Evolutionary conservation across 2,888 invertebrate species (phyloP), one percentile per base, ranked within the genome.

Genomic region (Microdon myrmicae): DNA sequence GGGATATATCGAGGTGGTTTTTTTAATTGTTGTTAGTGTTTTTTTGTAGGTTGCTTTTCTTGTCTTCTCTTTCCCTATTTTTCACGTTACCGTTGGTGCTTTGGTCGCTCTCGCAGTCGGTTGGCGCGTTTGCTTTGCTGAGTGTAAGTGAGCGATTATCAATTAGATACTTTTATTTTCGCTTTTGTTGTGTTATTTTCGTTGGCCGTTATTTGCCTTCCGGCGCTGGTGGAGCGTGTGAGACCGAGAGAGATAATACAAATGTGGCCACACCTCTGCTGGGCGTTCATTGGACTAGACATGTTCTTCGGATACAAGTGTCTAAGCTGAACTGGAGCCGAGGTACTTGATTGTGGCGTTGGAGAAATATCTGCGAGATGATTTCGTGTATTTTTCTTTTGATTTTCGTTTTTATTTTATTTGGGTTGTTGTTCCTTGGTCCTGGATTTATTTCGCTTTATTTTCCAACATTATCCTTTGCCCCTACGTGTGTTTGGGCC

Each of bases 211-310:
- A 8, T 26, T 38, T 13, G 2, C 28, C 19, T 23, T 47, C n/a
- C 20, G 12, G 7, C 10, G 38, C 19, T 45, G 39, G 41, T 45
- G 51, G 51, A 58, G 64, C 58, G 51, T 58, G 58, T 64, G 58
- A 64, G 64, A 64, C 64, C 58, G 64, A 64, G 64, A 64, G 34
- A 64, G 64, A 64, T 64, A 58, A 58, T 64, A 34, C 51, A 47
- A 37, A 37, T 47, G 8, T 64, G 56, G 68, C 70, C 69, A 70
- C 71, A 70, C 71, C 71, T 67, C 69, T 61, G 26, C 67, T 68
- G 56, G 39, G 59, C 67, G 67, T 67, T 71, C 68, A 71, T 71
- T 71, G 71, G 71, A 55, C 70, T 67, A 44, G 22, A 58, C 37
- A 49, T 43, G 32, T 44, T 38, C 26, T 56, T 53, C 28, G 38